Conservation (phyloP, 2,888 invertebrate species). For the Phalera bucephala region DNA sequence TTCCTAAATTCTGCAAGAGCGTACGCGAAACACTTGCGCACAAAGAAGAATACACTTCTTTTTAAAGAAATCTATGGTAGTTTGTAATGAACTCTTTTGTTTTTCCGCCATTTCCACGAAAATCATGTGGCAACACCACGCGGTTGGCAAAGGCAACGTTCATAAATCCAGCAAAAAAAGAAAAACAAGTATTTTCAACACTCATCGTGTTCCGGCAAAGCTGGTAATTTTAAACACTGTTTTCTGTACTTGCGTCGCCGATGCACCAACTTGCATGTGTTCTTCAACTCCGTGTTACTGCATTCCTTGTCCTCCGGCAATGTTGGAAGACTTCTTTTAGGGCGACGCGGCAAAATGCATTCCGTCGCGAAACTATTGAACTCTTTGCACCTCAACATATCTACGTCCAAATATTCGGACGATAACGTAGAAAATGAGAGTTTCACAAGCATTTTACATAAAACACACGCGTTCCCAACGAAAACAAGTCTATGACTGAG, state of each 20-base stretch:
- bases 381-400: slow-evolving; percentile 65
- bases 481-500: slow-evolving; percentile 37
- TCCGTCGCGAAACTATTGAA: slow-evolving; percentile 61
- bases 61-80: too few relatives aligned
- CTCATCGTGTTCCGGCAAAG: slow-evolving; percentile 66
- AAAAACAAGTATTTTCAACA: slow-evolving; percentile 42
- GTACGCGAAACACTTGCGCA: too few relatives aligned
- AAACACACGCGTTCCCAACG: slow-evolving; percentile 46
- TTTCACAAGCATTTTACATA: slow-evolving; percentile 60
- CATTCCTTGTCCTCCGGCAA: slow-evolving; percentile 73
- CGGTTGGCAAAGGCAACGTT: slow-evolving; percentile 17
- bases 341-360: slow-evolving; percentile 62
- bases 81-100: slow-evolving; percentile 24
- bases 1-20: too few relatives aligned
- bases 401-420: slow-evolving; percentile 58
- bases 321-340: slow-evolving; percentile 62
- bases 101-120: slow-evolving; percentile 12
- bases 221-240: slow-evolving; percentile 58
- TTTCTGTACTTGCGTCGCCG: slow-evolving; percentile 58
- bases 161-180: slow-evolving; percentile 16
- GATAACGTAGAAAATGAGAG: slow-evolving; percentile 51
- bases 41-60: too few relatives aligned
- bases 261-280: slow-evolving; percentile 48
- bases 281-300: slow-evolving; percentile 59
- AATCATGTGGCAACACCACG: slow-evolving; percentile 23